A percentile compares a stretch with the other conserved stretches of the same genome.
phyloP scores from a whole-genome alignment of 2,113 vertebrate species.

The Baryphthengus martii region DNA sequence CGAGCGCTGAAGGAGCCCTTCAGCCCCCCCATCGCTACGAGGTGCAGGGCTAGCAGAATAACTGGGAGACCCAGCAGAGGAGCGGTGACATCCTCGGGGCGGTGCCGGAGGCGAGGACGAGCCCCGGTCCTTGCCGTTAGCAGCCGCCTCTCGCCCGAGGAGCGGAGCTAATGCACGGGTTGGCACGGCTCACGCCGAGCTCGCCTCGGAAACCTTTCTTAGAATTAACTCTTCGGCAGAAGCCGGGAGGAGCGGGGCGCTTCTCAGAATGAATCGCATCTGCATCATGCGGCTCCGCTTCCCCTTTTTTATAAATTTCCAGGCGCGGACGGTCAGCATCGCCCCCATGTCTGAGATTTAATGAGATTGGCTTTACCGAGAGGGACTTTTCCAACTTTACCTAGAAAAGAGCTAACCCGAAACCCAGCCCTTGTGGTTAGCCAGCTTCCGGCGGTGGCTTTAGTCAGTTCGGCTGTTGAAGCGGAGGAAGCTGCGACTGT shows the following conservation, averaged over 20 bases:
- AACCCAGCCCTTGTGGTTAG: slow-evolving; percentile 68
- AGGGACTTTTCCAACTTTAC: slow-evolving; percentile 83
- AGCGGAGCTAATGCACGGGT: background rate
- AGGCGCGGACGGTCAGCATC: slow-evolving; percentile 63
- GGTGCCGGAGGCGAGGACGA: background rate
- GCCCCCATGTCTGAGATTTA: slow-evolving; percentile 68
- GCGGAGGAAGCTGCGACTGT: slow-evolving; percentile 45
- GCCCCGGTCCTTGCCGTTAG: fast-evolving
- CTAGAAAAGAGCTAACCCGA: slow-evolving; percentile 75
- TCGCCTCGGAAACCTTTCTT: slow-evolving; percentile 52
- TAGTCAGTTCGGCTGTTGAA: slow-evolving; percentile 13
- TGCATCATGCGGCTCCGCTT: slow-evolving; percentile 69
- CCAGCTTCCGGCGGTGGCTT: slow-evolving; percentile 74
- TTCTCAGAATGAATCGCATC: slow-evolving; percentile 82
- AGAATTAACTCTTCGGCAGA: slow-evolving; percentile 44
- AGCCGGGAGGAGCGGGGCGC: slow-evolving; percentile 12
- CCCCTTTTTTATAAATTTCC: slow-evolving; percentile 71
- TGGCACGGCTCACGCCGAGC: background rate
- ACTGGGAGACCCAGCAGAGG: background rate
- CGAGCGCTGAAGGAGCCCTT: background rate
- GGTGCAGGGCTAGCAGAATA: background rate
- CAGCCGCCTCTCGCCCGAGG: background rate
- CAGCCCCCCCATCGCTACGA: background rate
- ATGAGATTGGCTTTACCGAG: background rate
- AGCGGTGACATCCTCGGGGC: fast-evolving